A percentile compares a stretch with the other conserved stretches of the same genome.
Conservation (phyloP, 2,797 vertebrate genomes). For the Coluber constrictor region DNA sequence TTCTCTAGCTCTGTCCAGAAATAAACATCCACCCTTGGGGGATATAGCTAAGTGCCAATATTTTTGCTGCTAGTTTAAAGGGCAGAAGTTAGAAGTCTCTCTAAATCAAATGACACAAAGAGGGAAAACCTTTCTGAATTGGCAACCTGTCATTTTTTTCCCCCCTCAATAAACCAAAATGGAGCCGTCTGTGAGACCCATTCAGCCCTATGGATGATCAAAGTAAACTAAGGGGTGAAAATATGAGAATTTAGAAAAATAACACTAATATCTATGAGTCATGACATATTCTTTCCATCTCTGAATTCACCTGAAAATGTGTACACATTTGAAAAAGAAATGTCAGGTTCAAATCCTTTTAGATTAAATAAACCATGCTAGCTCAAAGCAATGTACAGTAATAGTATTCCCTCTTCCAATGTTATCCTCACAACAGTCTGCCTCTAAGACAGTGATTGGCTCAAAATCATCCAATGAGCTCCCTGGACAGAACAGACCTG, state of each 20-base stretch:
- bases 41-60: background rate
- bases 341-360: background rate
- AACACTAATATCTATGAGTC: background rate
- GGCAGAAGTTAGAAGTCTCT: background rate
- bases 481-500: background rate
- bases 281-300: background rate
- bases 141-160: background rate
- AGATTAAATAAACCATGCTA: background rate
- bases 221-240: background rate
- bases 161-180: background rate
- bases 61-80: constrained; percentile 19
- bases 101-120: background rate
- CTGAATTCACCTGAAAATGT: background rate
- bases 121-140: background rate
- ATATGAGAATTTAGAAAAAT: constrained; percentile 12
- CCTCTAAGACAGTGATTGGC: background rate
- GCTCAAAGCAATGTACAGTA: background rate
- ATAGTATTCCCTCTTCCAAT: background rate
- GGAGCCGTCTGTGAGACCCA: background rate
- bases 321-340: background rate
- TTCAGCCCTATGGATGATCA: background rate
- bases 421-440: background rate
- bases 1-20: background rate
- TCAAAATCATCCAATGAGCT: background rate
- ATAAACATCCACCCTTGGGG: constrained; percentile 5